A percentile compares a stretch with the other conserved stretches of the same genome.
Evolutionary conservation across 2,113 vertebrate genomes (phyloP).

Genomic region (Pluvianellus socialis): DNA sequence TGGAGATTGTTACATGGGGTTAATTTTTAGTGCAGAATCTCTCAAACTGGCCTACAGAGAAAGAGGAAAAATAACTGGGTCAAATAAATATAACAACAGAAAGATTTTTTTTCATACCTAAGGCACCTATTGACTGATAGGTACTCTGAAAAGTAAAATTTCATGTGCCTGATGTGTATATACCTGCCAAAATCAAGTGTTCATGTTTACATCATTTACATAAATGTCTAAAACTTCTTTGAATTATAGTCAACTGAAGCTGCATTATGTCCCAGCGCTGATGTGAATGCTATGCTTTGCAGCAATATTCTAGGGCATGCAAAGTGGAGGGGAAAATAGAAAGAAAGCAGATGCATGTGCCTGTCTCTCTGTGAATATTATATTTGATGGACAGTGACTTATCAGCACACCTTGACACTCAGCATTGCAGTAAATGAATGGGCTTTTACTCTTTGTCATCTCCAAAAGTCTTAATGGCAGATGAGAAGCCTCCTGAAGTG

Average conservation of each 20-base stretch:
- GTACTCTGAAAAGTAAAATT: not conserved
- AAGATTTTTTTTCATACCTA: not conserved
- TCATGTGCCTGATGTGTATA: not conserved
- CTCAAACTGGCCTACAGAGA: not conserved
- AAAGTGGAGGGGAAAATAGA: not conserved
- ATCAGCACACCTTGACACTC: not conserved
- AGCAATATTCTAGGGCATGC: not conserved
- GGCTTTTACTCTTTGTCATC: not conserved
- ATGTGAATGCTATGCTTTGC: not conserved
- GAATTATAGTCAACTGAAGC: not conserved
- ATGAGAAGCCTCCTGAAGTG: not conserved
- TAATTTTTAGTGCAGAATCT: not conserved
- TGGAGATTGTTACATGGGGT: not conserved
- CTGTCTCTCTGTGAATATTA: not conserved
- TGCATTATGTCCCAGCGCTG: not conserved
- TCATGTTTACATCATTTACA: not conserved
- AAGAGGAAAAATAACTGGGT: not conserved
- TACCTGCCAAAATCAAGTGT: not conserved
- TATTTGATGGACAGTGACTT: not conserved
- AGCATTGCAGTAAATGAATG: rapidly evolving
- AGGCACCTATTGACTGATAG: not conserved
- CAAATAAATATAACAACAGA: not conserved
- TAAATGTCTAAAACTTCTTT: not conserved
- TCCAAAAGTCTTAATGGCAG: not conserved
- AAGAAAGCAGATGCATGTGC: not conserved